Conservation (phyloP, 2,888 invertebrate genomes). For the Imbricaverruca yamaguchii region DNA sequence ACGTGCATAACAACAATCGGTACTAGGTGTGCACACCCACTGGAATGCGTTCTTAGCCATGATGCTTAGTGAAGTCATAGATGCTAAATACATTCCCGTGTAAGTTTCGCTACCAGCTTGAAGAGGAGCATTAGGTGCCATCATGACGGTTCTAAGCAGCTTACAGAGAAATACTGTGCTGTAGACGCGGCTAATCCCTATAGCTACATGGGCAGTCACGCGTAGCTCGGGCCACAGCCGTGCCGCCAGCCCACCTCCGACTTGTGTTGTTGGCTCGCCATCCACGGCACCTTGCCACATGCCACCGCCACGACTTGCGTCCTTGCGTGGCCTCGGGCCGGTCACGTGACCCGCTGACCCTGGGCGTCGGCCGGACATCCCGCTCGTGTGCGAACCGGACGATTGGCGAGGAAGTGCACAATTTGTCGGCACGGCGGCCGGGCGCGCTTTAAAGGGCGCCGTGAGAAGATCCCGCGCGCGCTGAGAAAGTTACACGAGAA, state of each 20-base stretch:
- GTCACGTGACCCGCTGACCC: constrained; percentile 1
- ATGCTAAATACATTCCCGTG: too few species aligned
- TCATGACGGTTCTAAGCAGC: background rate
- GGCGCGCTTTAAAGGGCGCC: constrained; percentile 7
- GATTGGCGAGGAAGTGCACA: constrained; percentile 7
- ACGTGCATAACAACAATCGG: too few species aligned
- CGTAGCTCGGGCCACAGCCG: too few species aligned
- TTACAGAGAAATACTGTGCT: background rate
- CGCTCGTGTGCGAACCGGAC: constrained; percentile 10
- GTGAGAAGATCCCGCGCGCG: background rate
- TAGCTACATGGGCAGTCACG: background rate
- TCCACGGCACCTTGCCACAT: too few species aligned
- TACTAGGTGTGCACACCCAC: too few species aligned
- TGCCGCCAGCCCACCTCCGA: too few species aligned
- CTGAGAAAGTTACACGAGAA: constrained; percentile 18
- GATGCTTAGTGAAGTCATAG: too few species aligned
- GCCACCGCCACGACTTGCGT: too few species aligned
- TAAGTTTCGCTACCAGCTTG: background rate
- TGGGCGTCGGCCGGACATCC: background rate
- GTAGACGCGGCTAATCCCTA: background rate
- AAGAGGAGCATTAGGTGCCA: background rate
- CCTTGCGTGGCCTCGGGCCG: background rate
- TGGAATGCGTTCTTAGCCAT: too few species aligned
- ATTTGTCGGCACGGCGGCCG: background rate
- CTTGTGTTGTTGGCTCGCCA: too few species aligned